phyloP scores from a whole-genome alignment of 2,113 vertebrate species.

The Smithornis capensis region DNA sequence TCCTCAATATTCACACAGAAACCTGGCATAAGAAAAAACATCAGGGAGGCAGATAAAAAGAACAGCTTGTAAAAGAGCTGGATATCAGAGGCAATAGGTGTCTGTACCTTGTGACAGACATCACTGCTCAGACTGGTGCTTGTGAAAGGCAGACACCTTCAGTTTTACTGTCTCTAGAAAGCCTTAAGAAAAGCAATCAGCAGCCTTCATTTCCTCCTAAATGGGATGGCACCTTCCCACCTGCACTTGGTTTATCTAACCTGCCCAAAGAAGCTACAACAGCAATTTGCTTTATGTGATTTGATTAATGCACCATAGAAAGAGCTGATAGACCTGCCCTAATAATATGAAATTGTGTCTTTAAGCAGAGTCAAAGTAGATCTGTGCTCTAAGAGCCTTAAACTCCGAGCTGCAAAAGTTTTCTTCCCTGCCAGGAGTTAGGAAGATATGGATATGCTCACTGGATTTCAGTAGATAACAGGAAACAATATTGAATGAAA shows the following conservation, averaged over 20 bases:
- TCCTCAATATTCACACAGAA: slow-evolving; percentile 22
- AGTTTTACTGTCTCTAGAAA: not conserved
- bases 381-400: not conserved
- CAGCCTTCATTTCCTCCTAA: not conserved
- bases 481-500: not conserved
- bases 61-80: not conserved
- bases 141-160: not conserved
- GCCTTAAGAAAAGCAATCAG: not conserved
- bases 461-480: not conserved
- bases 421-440: not conserved
- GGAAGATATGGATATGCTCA: not conserved
- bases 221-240: not conserved
- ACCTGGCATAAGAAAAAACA: not conserved
- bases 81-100: not conserved
- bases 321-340: not conserved
- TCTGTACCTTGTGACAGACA: not conserved
- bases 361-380: not conserved
- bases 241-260: not conserved
- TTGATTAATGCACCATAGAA: not conserved
- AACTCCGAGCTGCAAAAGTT: not conserved
- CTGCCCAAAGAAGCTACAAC: not conserved
- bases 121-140: not conserved
- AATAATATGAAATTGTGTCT: not conserved
- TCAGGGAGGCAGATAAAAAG: not conserved
- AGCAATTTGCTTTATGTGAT: not conserved